Evolutionary conservation across 2,888 invertebrate species (phyloP).

Genomic region (Oscheius sp.): DNA sequence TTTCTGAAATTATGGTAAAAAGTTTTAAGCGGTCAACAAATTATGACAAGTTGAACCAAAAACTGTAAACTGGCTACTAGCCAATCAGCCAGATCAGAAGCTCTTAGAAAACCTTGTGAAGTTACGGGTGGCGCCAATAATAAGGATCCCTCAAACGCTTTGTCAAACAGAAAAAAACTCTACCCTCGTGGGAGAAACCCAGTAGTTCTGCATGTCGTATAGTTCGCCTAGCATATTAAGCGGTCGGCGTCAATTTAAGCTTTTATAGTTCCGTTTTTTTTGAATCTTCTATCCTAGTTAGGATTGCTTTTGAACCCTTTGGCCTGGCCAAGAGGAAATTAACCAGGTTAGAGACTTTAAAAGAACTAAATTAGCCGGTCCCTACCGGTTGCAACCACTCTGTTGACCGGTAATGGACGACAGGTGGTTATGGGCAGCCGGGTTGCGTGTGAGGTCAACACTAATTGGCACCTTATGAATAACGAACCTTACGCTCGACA

Average conservation of each 20-base stretch:
- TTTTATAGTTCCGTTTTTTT: too few species aligned
- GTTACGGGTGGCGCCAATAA: neutral
- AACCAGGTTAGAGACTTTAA: neutral
- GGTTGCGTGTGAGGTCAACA: slow-evolving; percentile 36
- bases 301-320: too few species aligned
- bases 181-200: neutral
- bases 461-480: slow-evolving; percentile 37
- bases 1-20: too few species aligned
- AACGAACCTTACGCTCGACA: slow-evolving; percentile 8
- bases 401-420: slow-evolving; percentile 33
- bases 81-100: too few species aligned
- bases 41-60: too few species aligned
- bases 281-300: too few species aligned
- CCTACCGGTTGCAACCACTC: neutral
- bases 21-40: too few species aligned
- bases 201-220: neutral
- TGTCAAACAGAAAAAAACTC: neutral
- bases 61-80: too few species aligned
- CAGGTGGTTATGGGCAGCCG: slow-evolving; percentile 32
- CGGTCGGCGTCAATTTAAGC: too few species aligned
- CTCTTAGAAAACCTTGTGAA: slow-evolving; percentile 1
- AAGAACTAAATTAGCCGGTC: slow-evolving; percentile 7
- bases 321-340: too few species aligned
- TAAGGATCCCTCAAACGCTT: neutral
- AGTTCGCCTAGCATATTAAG: too few species aligned